Evolutionary conservation across 2,888 invertebrate genomes (phyloP), one percentile per base, ranked within the genome.

Genomic region (Diadegma fenestrale): DNA sequence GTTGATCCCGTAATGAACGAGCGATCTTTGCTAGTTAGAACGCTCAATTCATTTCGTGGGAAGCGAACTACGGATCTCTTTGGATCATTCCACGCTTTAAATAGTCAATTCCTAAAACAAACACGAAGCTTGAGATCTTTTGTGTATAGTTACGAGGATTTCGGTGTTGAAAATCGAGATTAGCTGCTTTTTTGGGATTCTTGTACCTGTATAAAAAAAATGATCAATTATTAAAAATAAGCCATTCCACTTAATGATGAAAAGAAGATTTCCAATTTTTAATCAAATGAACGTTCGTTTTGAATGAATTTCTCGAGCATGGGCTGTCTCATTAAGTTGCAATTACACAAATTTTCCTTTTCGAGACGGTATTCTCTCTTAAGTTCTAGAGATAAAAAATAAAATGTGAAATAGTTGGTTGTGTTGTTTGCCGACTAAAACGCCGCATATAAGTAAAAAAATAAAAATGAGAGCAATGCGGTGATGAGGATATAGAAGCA

Each of bases 1-100:
- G 66, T 79, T 45, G 79, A 83, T 82, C 71, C 48, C 63, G 71
- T 71, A 77, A 82, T n/a, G 68, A 82, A 77, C 63, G 71, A 71
- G 63, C 54, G 48, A 61, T 71, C 33, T 43, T 80, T 22, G 22
- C 33, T 58, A 41, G 54, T 72, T 19, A 41, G 33, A 37, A 33
- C 43, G 43, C 14, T 54, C 33, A 43, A 69, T 48, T 45, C 33
- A 30, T 77, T 72, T 64, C 77, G 75, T 76, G 76, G 63, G 81
- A 81, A 76, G 76, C 41, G 22, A 41, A 75, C 45, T 10, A 48
- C 19, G 75, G 33, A 75, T 54, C 30, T 33, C 17, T 19, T 10
- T 26, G 19, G 37, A 51, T 19, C 14, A 51, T 48, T 51, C 68
- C 68, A 54, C 41, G 51, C 72, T 64, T 51, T 43, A 37, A 45